Conservation (phyloP, 2,797 vertebrate genomes). For the Enteromius thamalakanensis region DNA sequence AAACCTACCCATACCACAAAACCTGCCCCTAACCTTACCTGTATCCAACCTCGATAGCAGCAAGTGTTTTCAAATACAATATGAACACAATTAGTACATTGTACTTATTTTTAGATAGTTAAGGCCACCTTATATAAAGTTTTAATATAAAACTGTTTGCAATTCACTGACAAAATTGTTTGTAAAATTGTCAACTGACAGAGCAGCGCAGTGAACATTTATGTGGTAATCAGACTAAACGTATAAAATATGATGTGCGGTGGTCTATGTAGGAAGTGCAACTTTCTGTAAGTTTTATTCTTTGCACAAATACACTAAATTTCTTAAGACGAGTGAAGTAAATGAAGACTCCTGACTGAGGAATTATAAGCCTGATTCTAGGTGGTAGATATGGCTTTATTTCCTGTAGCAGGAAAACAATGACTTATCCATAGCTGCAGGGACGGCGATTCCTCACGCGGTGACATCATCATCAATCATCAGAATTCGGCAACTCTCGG, state of each 20-base stretch:
- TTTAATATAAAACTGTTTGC: not conserved
- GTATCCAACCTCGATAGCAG: not conserved
- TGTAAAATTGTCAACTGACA: not conserved
- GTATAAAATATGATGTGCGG: not conserved
- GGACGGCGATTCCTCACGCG: slow-evolving; percentile 76
- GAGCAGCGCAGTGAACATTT: not conserved
- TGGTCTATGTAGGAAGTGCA: not conserved
- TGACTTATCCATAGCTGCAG: slow-evolving; percentile 77
- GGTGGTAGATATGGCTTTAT: slow-evolving; percentile 72
- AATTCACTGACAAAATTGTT: not conserved
- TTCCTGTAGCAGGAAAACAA: slow-evolving; percentile 79
- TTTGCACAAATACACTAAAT: not conserved
- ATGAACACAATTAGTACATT: not conserved
- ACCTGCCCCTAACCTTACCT: not conserved
- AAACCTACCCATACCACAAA: not conserved
- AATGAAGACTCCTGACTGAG: slow-evolving; percentile 34
- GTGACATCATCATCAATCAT: slow-evolving; percentile 82
- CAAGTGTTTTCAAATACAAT: not conserved
- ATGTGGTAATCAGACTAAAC: not conserved
- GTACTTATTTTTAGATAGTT: not conserved
- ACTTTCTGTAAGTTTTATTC: not conserved
- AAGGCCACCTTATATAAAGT: not conserved
- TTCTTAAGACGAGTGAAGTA: slow-evolving; percentile 3
- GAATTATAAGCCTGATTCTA: slow-evolving; percentile 40
- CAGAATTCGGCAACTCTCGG: slow-evolving; percentile 82